Evolutionary conservation across 2,797 vertebrate species (phyloP), one percentile per base, ranked within the genome.

Genomic region (Tokudaia tokunoshimensis): DNA sequence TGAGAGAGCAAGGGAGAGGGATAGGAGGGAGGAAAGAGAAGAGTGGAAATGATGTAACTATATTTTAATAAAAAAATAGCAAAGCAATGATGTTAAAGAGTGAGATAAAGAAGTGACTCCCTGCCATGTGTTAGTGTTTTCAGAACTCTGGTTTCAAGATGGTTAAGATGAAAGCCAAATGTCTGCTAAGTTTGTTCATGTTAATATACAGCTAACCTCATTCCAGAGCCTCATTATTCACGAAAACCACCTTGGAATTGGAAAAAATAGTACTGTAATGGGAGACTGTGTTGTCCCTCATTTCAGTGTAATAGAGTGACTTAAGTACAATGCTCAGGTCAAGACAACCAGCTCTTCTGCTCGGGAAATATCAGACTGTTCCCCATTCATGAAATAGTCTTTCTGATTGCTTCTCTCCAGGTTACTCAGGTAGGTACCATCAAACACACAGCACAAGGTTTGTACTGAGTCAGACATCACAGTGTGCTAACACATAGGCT

Each of bases 261-360:
- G 20, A 31, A 82, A 94, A 91, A 92, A 92, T n/a, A 91, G 3
- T 2, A n/a, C 22, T 75, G 17, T 31, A 85, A 93, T 11, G 3
- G 22, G 41, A 95, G n/a, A 15, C 83, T 89, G 6, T 84, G 57
- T 72, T 11, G 24, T 55, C 63, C 34, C 14, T 52, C 72, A 14
- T 83, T 97, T 92, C 29, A 92, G 72, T 93, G 81, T 20, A 95
- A 65, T 10, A 82, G 41, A 26, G 44, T 81, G 81, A 79, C 17
- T 74, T 50, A 91, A 84, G 78, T 94, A 52, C 24, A 84, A 81
- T 78, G 76, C 50, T 11, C 17, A 95, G 90, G 81, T 92, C 55
- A 90, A 74, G 78, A 70, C 41, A 85, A 94, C 72, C 72, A 59
- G 59, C 88, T 92, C 20, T 72, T 44, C 81, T 72, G 22, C 63